A percentile compares a stretch with the other conserved stretches of the same genome.
Conservation (phyloP, 2,797 vertebrate species). For the Merluccius polli region DNA sequence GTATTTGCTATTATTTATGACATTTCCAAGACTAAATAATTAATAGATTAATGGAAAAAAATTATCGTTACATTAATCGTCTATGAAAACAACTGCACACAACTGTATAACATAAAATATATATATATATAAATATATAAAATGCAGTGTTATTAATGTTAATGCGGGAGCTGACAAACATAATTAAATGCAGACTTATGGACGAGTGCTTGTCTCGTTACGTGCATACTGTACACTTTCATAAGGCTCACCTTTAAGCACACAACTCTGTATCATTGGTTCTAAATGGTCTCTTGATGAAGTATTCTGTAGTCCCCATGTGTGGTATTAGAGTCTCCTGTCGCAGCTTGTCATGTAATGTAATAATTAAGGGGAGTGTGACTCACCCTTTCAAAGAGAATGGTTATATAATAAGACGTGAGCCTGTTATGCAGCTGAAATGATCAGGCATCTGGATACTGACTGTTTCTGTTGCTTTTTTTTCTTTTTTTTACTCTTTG, state of each 20-base stretch:
- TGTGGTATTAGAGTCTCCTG: background rate
- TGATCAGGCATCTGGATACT: background rate
- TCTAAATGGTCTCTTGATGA: background rate
- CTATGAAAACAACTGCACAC: too few relatives aligned
- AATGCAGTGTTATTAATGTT: background rate
- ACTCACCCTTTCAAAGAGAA: constrained; percentile 24
- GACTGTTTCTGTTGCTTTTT: background rate
- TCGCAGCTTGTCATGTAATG: constrained; percentile 12
- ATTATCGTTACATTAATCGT: too few relatives aligned
- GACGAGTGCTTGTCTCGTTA: background rate
- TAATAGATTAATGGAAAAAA: too few relatives aligned
- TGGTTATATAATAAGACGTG: constrained; percentile 11
- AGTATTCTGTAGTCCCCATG: background rate
- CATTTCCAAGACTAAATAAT: too few relatives aligned
- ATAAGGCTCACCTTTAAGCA: background rate
- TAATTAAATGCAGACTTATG: background rate
- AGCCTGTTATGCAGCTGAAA: background rate
- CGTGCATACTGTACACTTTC: background rate
- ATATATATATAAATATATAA: too few relatives aligned
- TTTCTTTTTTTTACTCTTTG: background rate
- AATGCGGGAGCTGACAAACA: too few relatives aligned
- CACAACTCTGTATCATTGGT: background rate
- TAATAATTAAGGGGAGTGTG: constrained; percentile 11
- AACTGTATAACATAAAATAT: background rate
- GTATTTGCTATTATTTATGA: too few relatives aligned